Percentiles rank a stretch among this genome's conserved stretches.
These are phyloP conservation scores for Chaetogeoica ovagalla DNA, from an alignment of 2,888 invertebrate genomes.

Conservation along the genomic window DNA sequence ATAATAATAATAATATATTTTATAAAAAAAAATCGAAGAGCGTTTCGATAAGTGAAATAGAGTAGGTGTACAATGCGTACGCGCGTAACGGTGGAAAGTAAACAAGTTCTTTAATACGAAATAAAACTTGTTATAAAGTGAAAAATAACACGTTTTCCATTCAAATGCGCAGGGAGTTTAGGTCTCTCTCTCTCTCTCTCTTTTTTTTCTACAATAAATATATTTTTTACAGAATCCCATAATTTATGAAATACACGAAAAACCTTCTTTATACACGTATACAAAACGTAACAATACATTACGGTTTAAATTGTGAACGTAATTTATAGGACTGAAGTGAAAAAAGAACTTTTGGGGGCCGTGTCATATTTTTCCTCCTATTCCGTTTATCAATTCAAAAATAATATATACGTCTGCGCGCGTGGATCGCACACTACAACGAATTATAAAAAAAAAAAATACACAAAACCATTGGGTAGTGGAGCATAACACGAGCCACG, in stretches of 20 bases:
- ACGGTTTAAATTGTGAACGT: conserved; percentile 25
- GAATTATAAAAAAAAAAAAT: neutral
- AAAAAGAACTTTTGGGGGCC: neutral
- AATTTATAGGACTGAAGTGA: conserved; percentile 25
- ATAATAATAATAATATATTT: too few species aligned
- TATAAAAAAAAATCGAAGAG: neutral
- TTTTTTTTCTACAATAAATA: conserved; percentile 29
- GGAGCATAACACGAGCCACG: too few species aligned
- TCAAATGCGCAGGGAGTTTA: neutral
- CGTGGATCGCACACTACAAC: neutral
- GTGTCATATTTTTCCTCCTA: conserved; percentile 11
- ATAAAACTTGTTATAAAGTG: conserved; percentile 11
- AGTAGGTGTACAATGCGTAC: too few species aligned
- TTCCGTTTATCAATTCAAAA: conserved; percentile 31
- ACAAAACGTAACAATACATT: conserved; percentile 27
- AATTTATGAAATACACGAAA: conserved; percentile 25
- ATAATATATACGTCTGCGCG: neutral
- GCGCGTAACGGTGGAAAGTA: neutral
- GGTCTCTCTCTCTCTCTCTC: too few species aligned
- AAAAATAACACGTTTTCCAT: conserved; percentile 25
- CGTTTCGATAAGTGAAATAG: neutral
- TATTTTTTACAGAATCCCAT: conserved; percentile 1
- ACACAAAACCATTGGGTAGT: neutral
- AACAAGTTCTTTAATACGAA: neutral
- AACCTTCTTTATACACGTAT: conserved; percentile 15